phyloP scores from a whole-genome alignment of 1,140 invertebrate species.

The Chrysomallon squamiferum region DNA sequence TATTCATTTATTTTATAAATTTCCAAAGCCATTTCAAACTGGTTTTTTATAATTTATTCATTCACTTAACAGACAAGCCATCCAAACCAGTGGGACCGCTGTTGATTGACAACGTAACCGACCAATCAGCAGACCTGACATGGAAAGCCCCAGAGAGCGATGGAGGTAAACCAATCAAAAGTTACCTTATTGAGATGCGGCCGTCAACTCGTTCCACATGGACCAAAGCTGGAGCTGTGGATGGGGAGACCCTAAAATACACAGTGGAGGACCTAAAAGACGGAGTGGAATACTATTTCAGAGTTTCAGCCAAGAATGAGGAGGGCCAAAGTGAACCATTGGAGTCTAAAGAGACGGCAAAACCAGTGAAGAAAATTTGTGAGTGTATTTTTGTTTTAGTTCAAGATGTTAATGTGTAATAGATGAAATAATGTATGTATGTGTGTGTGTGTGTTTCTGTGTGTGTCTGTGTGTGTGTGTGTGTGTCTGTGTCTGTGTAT shows the following conservation, averaged over 20 bases:
- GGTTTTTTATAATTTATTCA: not conserved
- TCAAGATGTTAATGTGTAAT: no score
- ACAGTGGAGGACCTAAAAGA: slow-evolving; percentile 34
- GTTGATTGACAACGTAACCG: slow-evolving; percentile 35
- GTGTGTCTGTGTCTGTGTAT: no score
- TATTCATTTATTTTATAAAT: no score
- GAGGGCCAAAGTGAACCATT: slow-evolving; percentile 90
- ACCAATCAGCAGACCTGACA: slow-evolving; percentile 37
- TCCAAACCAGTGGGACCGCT: slow-evolving; percentile 34
- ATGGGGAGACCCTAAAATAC: slow-evolving; percentile 64
- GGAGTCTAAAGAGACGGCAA: slow-evolving; percentile 86
- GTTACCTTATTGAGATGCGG: slow-evolving; percentile 60
- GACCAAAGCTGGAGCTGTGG: slow-evolving; percentile 76
- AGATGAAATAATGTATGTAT: no score
- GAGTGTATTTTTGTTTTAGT: slow-evolving; percentile 30
- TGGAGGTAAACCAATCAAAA: slow-evolving; percentile 51
- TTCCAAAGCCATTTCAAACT: not conserved
- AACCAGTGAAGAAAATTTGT: slow-evolving; percentile 93
- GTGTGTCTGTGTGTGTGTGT: no score
- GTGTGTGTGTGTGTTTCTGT: no score
- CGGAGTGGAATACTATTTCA: slow-evolving; percentile 39
- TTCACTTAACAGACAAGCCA: slow-evolving; percentile 28
- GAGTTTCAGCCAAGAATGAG: slow-evolving; percentile 80
- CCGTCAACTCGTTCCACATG: slow-evolving; percentile 77
- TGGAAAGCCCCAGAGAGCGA: slow-evolving; percentile 55